Evolutionary conservation across 2,888 invertebrate species (phyloP).

Genomic region (Mythimna loreyi): DNA sequence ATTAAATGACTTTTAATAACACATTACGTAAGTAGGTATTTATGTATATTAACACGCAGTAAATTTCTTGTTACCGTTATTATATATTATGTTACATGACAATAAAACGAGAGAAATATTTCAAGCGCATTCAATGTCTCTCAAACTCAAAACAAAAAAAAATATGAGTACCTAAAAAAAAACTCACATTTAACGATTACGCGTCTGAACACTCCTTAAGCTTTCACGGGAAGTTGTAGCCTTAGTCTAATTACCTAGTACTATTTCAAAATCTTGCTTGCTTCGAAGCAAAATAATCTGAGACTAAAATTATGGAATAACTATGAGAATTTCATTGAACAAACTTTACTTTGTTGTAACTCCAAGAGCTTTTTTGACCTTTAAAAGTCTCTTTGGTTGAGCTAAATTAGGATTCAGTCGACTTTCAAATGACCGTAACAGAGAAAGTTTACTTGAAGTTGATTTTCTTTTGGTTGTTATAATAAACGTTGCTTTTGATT

Average conservation of each 20-base stretch:
- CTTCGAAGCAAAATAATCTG: slow-evolving; percentile 37
- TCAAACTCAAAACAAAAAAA: too few relatives aligned
- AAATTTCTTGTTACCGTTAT: too few relatives aligned
- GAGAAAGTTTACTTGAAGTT: slow-evolving; percentile 3
- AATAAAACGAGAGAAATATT: too few relatives aligned
- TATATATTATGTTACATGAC: too few relatives aligned
- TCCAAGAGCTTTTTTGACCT: slow-evolving; percentile 18
- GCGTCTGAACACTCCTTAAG: slow-evolving; percentile 25
- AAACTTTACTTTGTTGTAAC: slow-evolving; percentile 15
- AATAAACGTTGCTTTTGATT: not conserved
- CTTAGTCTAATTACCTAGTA: slow-evolving; percentile 52
- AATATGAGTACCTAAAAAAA: too few relatives aligned
- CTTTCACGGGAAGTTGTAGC: slow-evolving; percentile 42
- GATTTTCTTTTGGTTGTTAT: slow-evolving; percentile 2
- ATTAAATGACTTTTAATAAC: too few relatives aligned
- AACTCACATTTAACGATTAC: too few relatives aligned
- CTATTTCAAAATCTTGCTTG: slow-evolving; percentile 36
- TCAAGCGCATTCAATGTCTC: too few relatives aligned
- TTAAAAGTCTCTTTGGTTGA: not conserved
- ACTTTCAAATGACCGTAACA: not conserved
- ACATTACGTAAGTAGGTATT: too few relatives aligned
- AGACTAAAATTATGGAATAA: slow-evolving; percentile 29
- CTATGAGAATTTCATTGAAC: slow-evolving; percentile 23
- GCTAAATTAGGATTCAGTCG: slow-evolving; percentile 2
- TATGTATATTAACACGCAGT: too few relatives aligned